phyloP scores from a whole-genome alignment of 2,797 vertebrate species.

The Psittacula derbiana region DNA sequence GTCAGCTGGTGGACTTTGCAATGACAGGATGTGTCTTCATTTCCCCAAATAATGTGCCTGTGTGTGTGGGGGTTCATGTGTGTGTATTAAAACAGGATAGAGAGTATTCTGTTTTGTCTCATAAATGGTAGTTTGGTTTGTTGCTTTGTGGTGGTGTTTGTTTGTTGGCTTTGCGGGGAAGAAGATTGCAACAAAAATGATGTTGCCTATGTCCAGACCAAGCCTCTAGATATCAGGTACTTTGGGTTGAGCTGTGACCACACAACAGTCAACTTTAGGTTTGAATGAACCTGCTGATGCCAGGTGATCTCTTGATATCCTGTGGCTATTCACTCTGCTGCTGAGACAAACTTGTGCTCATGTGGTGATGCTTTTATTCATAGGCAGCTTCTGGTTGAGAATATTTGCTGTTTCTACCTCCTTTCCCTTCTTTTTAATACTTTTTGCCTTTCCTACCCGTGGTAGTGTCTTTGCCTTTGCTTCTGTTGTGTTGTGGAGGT shows the following conservation, averaged over 20 bases:
- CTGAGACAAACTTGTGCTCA: not conserved
- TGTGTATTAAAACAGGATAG: not conserved
- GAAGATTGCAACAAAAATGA: not conserved
- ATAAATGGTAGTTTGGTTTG: not conserved
- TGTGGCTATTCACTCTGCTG: not conserved
- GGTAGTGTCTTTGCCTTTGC: accelerated
- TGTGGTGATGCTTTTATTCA: not conserved
- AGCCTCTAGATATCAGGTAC: not conserved
- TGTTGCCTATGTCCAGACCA: not conserved
- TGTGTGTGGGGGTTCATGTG: accelerated
- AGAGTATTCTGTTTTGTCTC: not conserved
- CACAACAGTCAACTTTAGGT: accelerated
- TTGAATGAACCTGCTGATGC: not conserved
- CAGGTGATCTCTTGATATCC: accelerated
- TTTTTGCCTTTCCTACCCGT: not conserved
- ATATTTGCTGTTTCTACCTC: not conserved
- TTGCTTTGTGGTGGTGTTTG: accelerated
- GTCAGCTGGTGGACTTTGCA: not conserved
- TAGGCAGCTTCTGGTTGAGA: not conserved
- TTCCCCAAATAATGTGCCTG: not conserved
- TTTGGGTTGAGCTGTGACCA: not conserved
- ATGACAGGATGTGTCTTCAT: not conserved
- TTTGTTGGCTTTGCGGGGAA: not conserved
- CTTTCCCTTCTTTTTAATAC: not conserved
- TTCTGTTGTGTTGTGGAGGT: not conserved